Evolutionary conservation across 2,113 vertebrate genomes (phyloP).

Genomic region (Ellobius talpinus): DNA sequence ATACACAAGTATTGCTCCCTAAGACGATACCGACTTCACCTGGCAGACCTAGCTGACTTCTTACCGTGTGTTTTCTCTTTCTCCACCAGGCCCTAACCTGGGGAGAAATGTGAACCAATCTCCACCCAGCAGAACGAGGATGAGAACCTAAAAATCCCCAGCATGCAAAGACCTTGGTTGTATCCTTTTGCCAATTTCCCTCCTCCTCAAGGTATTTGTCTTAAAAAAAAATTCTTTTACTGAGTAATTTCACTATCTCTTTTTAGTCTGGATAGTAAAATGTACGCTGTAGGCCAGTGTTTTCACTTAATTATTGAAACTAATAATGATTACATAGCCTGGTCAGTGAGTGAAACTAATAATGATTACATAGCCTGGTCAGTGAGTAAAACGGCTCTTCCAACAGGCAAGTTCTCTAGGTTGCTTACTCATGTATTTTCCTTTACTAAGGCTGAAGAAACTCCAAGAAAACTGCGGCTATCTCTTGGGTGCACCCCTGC

Average conservation of each 20-base stretch:
- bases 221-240: background rate
- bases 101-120: background rate
- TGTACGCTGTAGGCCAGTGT: background rate
- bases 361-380: background rate
- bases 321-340: background rate
- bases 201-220: background rate
- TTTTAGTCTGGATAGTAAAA: slow-evolving; percentile 48
- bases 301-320: slow-evolving; percentile 13
- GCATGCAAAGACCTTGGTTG: background rate
- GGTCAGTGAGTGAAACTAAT: background rate
- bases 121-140: background rate
- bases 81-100: background rate
- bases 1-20: background rate
- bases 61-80: background rate
- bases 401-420: background rate
- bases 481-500: accelerated
- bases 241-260: background rate
- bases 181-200: background rate
- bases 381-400: background rate
- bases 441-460: background rate
- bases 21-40: background rate
- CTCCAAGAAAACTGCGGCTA: background rate
- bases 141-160: background rate
- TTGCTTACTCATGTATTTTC: background rate
- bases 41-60: background rate